These are phyloP conservation scores for Rhyacichthys aspro DNA, from an alignment of 2,797 vertebrate species.

Conservation along the genomic window DNA sequence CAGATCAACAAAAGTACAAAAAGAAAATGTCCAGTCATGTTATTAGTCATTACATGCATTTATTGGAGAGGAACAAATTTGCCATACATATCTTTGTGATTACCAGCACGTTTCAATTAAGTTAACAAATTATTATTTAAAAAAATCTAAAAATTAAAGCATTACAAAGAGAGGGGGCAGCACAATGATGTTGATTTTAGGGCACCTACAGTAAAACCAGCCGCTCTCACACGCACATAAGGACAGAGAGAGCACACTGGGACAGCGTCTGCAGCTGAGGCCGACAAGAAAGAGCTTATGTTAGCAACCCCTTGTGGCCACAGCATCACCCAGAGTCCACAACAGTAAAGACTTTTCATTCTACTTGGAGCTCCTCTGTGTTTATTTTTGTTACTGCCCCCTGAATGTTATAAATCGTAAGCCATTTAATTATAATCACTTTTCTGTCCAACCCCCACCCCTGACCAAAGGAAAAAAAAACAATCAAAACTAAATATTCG, in stretches of 20 bases:
- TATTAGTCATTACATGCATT: slow-evolving; percentile 84
- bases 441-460: slow-evolving; percentile 24
- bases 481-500: slow-evolving; percentile 66
- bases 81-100: slow-evolving; percentile 84
- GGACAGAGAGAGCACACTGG: slow-evolving; percentile 19
- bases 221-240: slow-evolving; percentile 46
- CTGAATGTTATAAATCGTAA: slow-evolving; percentile 37
- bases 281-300: slow-evolving; percentile 9
- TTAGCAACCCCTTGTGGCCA: slow-evolving; percentile 60
- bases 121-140: slow-evolving; percentile 80
- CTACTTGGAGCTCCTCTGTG: slow-evolving; percentile 8
- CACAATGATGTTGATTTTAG: slow-evolving; percentile 44
- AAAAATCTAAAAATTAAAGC: slow-evolving; percentile 84
- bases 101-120: slow-evolving; percentile 84
- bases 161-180: slow-evolving; percentile 77
- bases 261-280: background rate
- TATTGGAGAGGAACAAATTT: slow-evolving; percentile 82
- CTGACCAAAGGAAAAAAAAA: slow-evolving; percentile 30
- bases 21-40: slow-evolving; percentile 54
- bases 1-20: background rate
- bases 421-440: slow-evolving; percentile 43
- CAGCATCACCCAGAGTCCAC: slow-evolving; percentile 38
- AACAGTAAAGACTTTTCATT: slow-evolving; percentile 18
- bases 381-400: slow-evolving; percentile 50
- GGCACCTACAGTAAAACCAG: slow-evolving; percentile 20